Base-by-base conservation (phyloP, 2,797 vertebrate genomes). In the Sternarchorhynchus goeldii region DNA sequence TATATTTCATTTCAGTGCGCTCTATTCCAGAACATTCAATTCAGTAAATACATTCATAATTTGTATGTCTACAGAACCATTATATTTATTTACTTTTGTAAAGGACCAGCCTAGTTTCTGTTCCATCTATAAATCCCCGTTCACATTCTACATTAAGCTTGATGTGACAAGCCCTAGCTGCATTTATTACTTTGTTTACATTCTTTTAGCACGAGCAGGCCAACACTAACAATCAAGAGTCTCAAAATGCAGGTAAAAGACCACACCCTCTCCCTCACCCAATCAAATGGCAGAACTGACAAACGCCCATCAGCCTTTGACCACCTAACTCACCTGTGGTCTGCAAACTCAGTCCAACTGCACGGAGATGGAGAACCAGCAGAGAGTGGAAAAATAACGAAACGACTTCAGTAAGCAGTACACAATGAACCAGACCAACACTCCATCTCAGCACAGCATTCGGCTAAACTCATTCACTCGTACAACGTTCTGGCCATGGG, bases 261-360 rank as follows among this genome's bases (percentile, higher is more conserved):
- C 53, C 18, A 25, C 64, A 76, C 29, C 53, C 63, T 66, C 60
- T 20, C 31, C 67, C 18, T 64, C 17, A 50, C 32, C 73, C 56
- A 41, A 10, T 5, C 21, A 21, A 64, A 31, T 62, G 65, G 55
- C 14, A 65, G 45, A 70, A 53, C 1, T 41, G 63, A 56, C 10
- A 63, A 57, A 17, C 21, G 18, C 41, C 25, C 17, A 2, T 21
- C 14, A 29, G 50, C 6, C 25, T 64, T 39, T 78, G 45, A 16
- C 18, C 31, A 29, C 57, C 87, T 25, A 25, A 25, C 25, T 85
- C 53, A 89, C 88, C 89, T 81, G 90, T 73, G 71, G 86, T 88
- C 41, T 83, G 90, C 69, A 91, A 88, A 82, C 85, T 91, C 78
- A 92, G 83, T 66, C 89, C 89, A 88, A 87, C 55, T 71, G 73